Percentiles rank a stretch among this genome's conserved stretches.
Conservation (phyloP, 53 echinoderm and acorn worm genomes). For the Echinarachnius parma region DNA sequence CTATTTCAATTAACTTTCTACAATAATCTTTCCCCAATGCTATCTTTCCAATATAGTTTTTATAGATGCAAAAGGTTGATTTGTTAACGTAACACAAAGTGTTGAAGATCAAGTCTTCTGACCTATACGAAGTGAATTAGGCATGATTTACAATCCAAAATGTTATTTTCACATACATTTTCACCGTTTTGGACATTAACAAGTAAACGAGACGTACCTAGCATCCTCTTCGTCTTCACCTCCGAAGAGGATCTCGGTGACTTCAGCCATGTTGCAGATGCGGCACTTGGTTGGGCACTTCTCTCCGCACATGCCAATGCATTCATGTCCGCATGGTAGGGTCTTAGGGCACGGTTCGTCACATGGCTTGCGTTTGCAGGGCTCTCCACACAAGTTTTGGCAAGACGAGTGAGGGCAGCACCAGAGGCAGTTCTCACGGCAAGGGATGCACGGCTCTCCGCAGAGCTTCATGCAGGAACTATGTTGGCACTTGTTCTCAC, state of each 20-base stretch:
- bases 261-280: conserved; percentile 70
- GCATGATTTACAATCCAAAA: no score
- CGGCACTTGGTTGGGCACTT: conserved; percentile 77
- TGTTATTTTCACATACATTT: no score
- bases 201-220: conserved; percentile 43
- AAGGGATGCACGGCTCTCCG: conserved; percentile 44
- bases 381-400: conserved; percentile 62
- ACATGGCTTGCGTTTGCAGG: conserved; percentile 69
- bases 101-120: no score
- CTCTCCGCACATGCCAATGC: conserved; percentile 94
- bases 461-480: conserved; percentile 50
- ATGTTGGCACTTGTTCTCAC: conserved; percentile 56
- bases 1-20: no score
- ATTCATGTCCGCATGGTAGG: conserved; percentile 71
- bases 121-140: no score
- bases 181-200: no score
- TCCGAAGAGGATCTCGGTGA: conserved; percentile 81
- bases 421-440: conserved; percentile 51
- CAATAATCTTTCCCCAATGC: no score
- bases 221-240: conserved; percentile 74
- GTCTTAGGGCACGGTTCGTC: conserved; percentile 55
- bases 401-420: conserved; percentile 42
- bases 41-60: no score
- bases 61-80: no score
- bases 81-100: no score